Percentiles rank a stretch among this genome's conserved stretches.
phyloP scores from a whole-genome alignment of 2,113 vertebrate species.

The Oceanites oceanicus region DNA sequence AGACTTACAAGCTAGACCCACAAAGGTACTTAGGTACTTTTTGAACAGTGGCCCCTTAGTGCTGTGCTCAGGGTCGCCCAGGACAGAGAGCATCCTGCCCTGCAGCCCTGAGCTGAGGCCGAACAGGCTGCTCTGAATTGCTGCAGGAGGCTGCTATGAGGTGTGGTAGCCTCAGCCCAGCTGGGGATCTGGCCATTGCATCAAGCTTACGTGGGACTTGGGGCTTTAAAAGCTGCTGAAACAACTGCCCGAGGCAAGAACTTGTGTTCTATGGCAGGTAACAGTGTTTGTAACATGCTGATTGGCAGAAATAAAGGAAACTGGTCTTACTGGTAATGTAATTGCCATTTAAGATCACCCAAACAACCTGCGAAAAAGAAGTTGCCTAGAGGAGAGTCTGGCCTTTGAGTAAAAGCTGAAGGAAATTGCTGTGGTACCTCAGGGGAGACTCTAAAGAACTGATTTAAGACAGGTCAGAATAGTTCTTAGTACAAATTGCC shows the following conservation, averaged over 20 bases:
- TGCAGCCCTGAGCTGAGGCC: not conserved
- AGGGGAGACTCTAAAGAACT: not conserved
- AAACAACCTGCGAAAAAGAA: not conserved
- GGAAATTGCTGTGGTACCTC: slow-evolving; percentile 27
- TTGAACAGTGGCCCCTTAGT: not conserved
- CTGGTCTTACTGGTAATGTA: not conserved
- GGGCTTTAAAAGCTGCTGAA: not conserved
- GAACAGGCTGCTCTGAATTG: not conserved
- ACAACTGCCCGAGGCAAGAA: not conserved
- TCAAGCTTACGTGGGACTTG: not conserved
- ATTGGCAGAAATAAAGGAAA: not conserved
- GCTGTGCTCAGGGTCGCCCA: not conserved
- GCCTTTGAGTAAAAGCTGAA: slow-evolving; percentile 12
- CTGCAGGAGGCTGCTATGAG: not conserved
- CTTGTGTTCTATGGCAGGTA: not conserved
- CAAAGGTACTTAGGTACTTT: not conserved
- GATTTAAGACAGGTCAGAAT: not conserved
- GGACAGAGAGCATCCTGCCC: not conserved
- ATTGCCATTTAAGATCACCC: not conserved
- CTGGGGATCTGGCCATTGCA: not conserved
- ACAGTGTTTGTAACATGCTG: not conserved
- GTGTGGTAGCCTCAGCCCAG: not conserved
- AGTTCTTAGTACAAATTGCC: slow-evolving; percentile 6
- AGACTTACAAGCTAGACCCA: not conserved
- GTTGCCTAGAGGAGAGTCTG: slow-evolving; percentile 15